These are phyloP conservation scores for Tethea ocularis DNA, from an alignment of 2,888 invertebrate genomes.

Conservation along the genomic window DNA sequence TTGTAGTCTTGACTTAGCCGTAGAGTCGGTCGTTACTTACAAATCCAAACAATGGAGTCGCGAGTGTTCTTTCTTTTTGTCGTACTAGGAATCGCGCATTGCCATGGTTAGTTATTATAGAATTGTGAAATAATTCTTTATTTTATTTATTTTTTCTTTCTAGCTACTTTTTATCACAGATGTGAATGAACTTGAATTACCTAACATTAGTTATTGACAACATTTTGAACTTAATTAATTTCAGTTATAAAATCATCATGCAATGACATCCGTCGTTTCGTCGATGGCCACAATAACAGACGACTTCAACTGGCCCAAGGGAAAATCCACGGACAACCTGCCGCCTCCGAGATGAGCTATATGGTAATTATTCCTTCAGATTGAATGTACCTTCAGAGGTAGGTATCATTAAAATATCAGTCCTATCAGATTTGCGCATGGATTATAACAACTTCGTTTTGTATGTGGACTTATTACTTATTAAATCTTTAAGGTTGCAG, in stretches of 20 bases:
- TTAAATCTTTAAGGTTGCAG: too few relatives aligned
- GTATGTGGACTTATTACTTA: too few relatives aligned
- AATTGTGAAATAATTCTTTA: not conserved
- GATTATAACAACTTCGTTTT: too few relatives aligned
- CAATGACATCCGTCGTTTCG: constrained; percentile 37
- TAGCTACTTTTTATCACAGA: too few relatives aligned
- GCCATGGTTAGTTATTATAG: constrained; percentile 43
- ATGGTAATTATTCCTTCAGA: constrained; percentile 29
- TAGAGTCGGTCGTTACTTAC: constrained; percentile 17
- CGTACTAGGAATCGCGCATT: constrained; percentile 34
- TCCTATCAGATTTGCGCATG: too few relatives aligned
- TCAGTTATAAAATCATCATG: constrained; percentile 43
- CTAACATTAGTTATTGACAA: not conserved
- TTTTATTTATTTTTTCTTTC: not conserved
- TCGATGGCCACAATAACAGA: constrained; percentile 49
- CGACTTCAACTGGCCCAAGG: constrained; percentile 43
- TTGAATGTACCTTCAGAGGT: not conserved
- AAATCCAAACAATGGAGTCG: constrained; percentile 49
- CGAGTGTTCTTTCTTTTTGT: constrained; percentile 48
- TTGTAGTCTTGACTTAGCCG: constrained; percentile 21
- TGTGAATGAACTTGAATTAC: too few relatives aligned
- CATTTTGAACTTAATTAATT: constrained; percentile 20
- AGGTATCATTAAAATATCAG: too few relatives aligned
- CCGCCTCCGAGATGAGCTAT: constrained; percentile 47
- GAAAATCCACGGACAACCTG: constrained; percentile 42